Evolutionary conservation across 53 echinoderm and acorn worm genomes (phyloP).

Genomic region (Astropecten irregularis): DNA sequence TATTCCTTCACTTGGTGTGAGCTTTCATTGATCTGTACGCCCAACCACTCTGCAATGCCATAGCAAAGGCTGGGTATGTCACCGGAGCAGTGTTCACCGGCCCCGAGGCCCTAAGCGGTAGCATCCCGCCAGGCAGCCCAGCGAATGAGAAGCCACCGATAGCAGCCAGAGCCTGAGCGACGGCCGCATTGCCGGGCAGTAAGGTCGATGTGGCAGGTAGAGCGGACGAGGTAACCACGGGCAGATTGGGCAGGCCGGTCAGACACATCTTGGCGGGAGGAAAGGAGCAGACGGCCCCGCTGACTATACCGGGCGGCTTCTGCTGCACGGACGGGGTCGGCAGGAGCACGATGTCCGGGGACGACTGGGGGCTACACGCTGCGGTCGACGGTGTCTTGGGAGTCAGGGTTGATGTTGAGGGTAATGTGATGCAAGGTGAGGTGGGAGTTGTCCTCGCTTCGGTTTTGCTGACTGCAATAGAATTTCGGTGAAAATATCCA

Average conservation of each 20-base stretch:
- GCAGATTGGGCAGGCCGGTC: slow-evolving; percentile 2
- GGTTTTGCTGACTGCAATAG: slow-evolving; percentile 28
- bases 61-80: slow-evolving; percentile 38
- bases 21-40: slow-evolving; percentile 38
- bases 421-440: not conserved
- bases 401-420: not conserved
- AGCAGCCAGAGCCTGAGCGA: slow-evolving; percentile 41
- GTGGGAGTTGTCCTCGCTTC: slow-evolving; percentile 8
- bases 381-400: not conserved
- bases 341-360: slow-evolving; percentile 22
- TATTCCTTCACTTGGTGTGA: slow-evolving; percentile 32
- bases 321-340: slow-evolving; percentile 17
- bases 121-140: slow-evolving; percentile 30
- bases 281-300: slow-evolving; percentile 23
- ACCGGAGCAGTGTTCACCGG: not conserved
- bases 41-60: slow-evolving; percentile 49
- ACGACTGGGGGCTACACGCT: not conserved
- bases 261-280: slow-evolving; percentile 20
- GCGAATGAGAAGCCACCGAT: slow-evolving; percentile 37
- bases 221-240: not conserved
- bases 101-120: not conserved
- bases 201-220: not conserved
- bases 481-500: not conserved
- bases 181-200: slow-evolving; percentile 11
- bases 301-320: not conserved